These are phyloP conservation scores for Chorisops tibialis DNA, from an alignment of 2,888 invertebrate genomes.

Conservation along the genomic window DNA sequence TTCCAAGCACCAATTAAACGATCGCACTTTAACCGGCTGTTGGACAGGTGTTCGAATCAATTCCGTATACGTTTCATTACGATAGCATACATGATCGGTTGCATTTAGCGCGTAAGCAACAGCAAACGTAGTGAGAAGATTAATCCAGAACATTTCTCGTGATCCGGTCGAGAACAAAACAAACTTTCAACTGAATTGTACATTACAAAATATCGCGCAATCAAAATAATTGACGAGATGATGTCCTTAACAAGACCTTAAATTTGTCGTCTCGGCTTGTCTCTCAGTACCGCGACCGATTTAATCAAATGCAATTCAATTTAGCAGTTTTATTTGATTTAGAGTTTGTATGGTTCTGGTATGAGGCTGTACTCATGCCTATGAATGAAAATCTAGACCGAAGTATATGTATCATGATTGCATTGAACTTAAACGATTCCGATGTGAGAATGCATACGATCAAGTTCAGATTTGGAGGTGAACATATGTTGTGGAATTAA, in stretches of 20 bases:
- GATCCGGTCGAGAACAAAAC: constrained; percentile 4
- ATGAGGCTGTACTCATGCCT: neutral
- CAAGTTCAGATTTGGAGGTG: constrained; percentile 7
- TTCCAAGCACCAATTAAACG: constrained; percentile 74
- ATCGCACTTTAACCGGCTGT: constrained; percentile 66
- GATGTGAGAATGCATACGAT: neutral
- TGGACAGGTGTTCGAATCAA: constrained; percentile 43
- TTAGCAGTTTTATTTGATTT: constrained; percentile 25
- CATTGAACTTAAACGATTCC: constrained; percentile 13
- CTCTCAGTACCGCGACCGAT: constrained; percentile 20
- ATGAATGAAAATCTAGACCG: neutral
- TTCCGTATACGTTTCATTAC: constrained; percentile 57
- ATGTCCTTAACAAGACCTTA: constrained; percentile 29
- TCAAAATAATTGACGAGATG: neutral
- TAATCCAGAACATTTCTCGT: constrained; percentile 6
- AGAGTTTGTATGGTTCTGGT: constrained; percentile 6
- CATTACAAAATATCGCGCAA: neutral
- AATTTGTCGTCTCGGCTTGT: constrained; percentile 18
- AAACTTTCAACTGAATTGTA: constrained; percentile 18
- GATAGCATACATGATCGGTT: constrained; percentile 44
- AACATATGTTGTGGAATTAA: neutral
- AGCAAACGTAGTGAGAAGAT: neutral
- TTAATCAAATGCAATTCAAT: constrained; percentile 32
- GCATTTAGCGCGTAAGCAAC: neutral
- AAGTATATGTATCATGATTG: neutral